A percentile compares a stretch with the other conserved stretches of the same genome.
These are phyloP conservation scores for Idaea biselata DNA, from an alignment of 2,888 invertebrate genomes.

Conservation along the genomic window DNA sequence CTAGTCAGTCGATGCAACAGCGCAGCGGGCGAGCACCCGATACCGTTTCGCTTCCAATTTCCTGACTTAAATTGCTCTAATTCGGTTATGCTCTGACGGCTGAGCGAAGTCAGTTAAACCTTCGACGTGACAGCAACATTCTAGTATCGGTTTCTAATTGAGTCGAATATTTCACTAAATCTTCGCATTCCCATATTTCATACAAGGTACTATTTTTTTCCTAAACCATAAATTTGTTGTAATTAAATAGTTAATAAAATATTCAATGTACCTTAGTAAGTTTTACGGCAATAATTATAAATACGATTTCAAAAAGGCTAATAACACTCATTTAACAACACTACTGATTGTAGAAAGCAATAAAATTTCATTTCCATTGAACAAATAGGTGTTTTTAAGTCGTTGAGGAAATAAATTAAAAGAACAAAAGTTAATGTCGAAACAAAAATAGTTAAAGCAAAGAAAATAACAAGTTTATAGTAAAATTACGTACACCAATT, in stretches of 20 bases:
- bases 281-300: conserved; percentile 1
- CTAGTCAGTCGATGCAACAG: conserved; percentile 55
- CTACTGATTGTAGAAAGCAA: conserved; percentile 17
- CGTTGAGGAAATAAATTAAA: conserved; percentile 22
- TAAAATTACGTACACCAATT: conserved; percentile 25
- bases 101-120: conserved; percentile 67
- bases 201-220: conserved; percentile 29
- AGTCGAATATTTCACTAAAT: conserved; percentile 14
- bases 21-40: conserved; percentile 67
- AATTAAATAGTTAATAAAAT: conserved; percentile 6
- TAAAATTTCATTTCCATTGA: conserved; percentile 17
- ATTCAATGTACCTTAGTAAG: neutral
- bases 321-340: conserved; percentile 13
- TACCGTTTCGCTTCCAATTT: conserved; percentile 73
- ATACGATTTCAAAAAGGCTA: conserved; percentile 6
- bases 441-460: conserved; percentile 30
- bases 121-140: conserved; percentile 47
- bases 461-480: conserved; percentile 39
- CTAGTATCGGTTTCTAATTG: conserved; percentile 50
- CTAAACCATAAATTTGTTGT: conserved; percentile 4
- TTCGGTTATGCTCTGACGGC: conserved; percentile 76
- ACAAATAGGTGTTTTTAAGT: conserved; percentile 18
- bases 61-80: conserved; percentile 80
- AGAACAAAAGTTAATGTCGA: conserved; percentile 33
- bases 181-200: neutral